phyloP scores from a whole-genome alignment of 2,888 invertebrate species.

The Thelaira solivaga region DNA sequence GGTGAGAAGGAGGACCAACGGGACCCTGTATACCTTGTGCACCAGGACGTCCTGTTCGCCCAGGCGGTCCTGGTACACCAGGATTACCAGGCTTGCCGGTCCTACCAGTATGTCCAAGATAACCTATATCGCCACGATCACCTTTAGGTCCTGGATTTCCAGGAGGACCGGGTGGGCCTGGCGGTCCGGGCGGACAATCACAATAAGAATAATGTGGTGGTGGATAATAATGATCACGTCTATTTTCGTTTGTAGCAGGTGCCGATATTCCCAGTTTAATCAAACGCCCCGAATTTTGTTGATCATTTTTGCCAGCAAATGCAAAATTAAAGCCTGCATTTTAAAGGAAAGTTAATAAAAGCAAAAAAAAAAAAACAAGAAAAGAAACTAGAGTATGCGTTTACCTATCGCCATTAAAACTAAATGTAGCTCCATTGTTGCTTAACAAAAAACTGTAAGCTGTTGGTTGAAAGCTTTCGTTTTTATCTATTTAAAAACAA shows the following conservation, averaged over 20 bases:
- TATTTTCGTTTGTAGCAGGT: no score
- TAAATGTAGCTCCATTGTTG: constrained; percentile 29
- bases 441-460: constrained; percentile 6
- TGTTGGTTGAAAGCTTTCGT: neutral
- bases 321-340: neutral
- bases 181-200: constrained; percentile 34
- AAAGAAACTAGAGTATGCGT: neutral
- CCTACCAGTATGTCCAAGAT: constrained; percentile 23
- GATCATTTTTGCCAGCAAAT: neutral
- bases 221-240: constrained; percentile 4
- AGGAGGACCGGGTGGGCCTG: constrained; percentile 32
- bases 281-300: constrained; percentile 14
- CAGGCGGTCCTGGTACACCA: constrained; percentile 22
- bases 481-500: constrained; percentile 33
- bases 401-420: constrained; percentile 29
- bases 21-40: constrained; percentile 15
- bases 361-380: neutral
- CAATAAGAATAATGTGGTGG: constrained; percentile 13
- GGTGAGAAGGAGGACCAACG: constrained; percentile 10
- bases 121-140: constrained; percentile 31
- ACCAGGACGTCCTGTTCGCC: neutral
- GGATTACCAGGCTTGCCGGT: constrained; percentile 16
- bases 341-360: neutral
- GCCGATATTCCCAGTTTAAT: neutral
- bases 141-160: constrained; percentile 33